Evolutionary conservation across 2,797 vertebrate genomes (phyloP).

Genomic region (Micrastur ruficollis): DNA sequence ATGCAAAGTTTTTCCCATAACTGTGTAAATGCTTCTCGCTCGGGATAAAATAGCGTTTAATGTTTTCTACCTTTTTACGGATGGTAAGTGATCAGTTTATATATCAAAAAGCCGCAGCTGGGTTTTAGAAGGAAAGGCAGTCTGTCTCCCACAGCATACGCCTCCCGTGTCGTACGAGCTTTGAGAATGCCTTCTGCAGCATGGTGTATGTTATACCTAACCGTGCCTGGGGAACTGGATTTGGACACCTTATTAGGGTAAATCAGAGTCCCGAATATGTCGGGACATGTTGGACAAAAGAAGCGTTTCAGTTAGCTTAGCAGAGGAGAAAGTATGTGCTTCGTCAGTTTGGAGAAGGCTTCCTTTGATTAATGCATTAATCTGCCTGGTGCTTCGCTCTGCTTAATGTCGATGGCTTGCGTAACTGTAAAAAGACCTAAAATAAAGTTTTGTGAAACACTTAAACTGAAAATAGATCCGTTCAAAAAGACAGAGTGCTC

Average conservation of each 20-base stretch:
- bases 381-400: background rate
- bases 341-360: background rate
- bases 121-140: background rate
- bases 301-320: background rate
- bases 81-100: background rate
- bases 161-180: accelerated
- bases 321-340: background rate
- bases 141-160: accelerated
- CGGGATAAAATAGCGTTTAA: background rate
- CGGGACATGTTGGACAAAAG: background rate
- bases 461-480: background rate
- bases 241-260: background rate
- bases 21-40: background rate
- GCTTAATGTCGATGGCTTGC: background rate
- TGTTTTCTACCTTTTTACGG: background rate
- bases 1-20: background rate
- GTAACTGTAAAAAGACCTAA: background rate
- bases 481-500: background rate
- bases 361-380: background rate
- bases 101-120: accelerated
- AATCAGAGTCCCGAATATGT: background rate
- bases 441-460: background rate
- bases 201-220: background rate
- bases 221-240: accelerated
- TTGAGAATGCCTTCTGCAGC: background rate